These are phyloP conservation scores for Drosophila subobscura DNA, from an alignment of 1,140 invertebrate genomes.

Conservation along the genomic window DNA sequence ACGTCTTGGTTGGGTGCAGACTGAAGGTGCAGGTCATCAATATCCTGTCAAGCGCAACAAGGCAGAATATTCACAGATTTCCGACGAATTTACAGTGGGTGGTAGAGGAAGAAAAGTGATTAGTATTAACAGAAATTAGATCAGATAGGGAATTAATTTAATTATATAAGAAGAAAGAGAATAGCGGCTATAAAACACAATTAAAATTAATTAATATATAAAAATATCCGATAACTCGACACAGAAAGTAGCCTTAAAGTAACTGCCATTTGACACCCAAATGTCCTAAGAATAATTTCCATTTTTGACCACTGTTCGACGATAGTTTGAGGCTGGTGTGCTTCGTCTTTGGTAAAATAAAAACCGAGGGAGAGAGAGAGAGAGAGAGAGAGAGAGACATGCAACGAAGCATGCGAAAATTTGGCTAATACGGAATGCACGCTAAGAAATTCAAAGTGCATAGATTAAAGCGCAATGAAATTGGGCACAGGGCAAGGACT, in stretches of 20 bases:
- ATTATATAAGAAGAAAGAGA: too few species aligned
- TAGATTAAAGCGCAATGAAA: slow-evolving; percentile 67
- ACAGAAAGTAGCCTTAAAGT: too few species aligned
- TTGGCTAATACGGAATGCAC: slow-evolving; percentile 77
- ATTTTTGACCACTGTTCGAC: slow-evolving; percentile 31
- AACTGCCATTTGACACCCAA: neutral
- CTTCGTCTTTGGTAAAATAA: neutral
- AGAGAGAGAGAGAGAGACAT: slow-evolving; percentile 22
- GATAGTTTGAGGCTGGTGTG: slow-evolving; percentile 44
- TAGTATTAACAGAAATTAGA: too few species aligned
- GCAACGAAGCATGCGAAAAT: slow-evolving; percentile 74
- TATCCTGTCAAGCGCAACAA: slow-evolving; percentile 66
- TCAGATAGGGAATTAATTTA: too few species aligned
- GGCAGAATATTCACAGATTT: slow-evolving; percentile 42
- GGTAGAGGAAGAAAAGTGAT: neutral
- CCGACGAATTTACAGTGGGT: slow-evolving; percentile 35
- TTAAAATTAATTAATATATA: neutral
- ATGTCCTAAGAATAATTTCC: neutral
- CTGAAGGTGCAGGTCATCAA: slow-evolving; percentile 58
- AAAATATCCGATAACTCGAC: too few species aligned
- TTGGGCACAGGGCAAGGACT: slow-evolving; percentile 36
- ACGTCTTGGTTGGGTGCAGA: neutral
- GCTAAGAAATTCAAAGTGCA: slow-evolving; percentile 77
- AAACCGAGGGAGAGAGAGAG: slow-evolving; percentile 17
- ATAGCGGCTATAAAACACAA: too few species aligned